Evolutionary conservation across 2,113 vertebrate genomes (phyloP).

Genomic region (Azemiops feae): DNA sequence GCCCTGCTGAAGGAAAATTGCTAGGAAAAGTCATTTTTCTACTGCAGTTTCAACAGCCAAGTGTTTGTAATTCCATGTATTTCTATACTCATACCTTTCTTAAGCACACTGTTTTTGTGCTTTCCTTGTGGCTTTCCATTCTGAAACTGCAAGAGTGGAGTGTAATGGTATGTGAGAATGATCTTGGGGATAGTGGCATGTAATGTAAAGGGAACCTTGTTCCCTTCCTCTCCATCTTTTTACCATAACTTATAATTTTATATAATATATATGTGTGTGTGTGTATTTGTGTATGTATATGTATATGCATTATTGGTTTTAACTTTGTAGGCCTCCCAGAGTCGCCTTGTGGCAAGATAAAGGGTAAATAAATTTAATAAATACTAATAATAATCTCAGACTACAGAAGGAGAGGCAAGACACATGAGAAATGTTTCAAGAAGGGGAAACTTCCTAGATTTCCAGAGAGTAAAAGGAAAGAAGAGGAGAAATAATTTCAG

Average conservation of each 20-base stretch:
- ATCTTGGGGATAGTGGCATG: not conserved
- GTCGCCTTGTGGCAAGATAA: not conserved
- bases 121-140: not conserved
- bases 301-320: not conserved
- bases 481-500: not conserved
- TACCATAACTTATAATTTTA: not conserved
- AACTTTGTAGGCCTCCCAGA: not conserved
- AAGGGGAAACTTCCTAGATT: not conserved
- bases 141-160: not conserved
- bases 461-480: not conserved
- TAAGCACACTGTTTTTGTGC: not conserved
- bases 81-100: not conserved
- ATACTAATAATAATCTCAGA: not conserved
- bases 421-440: not conserved
- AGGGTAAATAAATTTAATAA: not conserved
- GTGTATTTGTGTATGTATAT: not conserved
- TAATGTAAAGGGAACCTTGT: not conserved
- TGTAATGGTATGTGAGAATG: not conserved
- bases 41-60: not conserved
- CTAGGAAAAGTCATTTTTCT: not conserved
- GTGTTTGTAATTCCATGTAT: not conserved
- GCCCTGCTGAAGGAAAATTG: not conserved
- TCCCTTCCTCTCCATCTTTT: not conserved
- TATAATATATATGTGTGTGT: not conserved
- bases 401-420: not conserved